Base-by-base conservation (phyloP, 2,888 invertebrate genomes). In the Rotaria socialis region DNA sequence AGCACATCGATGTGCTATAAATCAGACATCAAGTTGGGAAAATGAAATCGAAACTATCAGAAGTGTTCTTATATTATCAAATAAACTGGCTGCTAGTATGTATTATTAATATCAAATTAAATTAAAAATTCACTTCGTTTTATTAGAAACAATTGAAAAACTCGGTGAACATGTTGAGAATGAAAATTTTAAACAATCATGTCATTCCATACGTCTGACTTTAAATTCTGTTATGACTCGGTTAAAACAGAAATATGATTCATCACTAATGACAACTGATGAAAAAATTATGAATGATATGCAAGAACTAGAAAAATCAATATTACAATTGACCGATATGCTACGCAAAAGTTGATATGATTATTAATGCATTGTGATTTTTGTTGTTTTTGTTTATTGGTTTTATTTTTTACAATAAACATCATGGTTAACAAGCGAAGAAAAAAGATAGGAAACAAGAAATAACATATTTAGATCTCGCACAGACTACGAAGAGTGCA, bases 211-310 rank as follows among this genome's bases (percentile, higher is more conserved):
- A 5, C 80, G 80, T 43, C 47, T 80, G 10, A 24, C 47, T 5
- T 80, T 80, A 14, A 80, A 80, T 80, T 47, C 80, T 80, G 80
- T 80, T 80, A 47, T 47, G 43, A 80, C 80, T 19, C 80, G 80
- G 24, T 80, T 80, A 80, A 80, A 80, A 80, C 80, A 80, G n/a
- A 80, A 80, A n/a, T 80, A 80, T 47, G 80, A 80, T 47, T n/a
- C 47, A 47, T 47, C 80, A 80, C n/a, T 80, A 47, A 14, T 80
- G n/a, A 47, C 43, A 47, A 47, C 43, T 11, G 47, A 80, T n/a
- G 47, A 80, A 47, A n/a, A 7, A 3, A 47, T 80, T 47, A 47
- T 11, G 8, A 14, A 47, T 11, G 8, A 80, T 47, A n/a, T n/a
- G 47, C 47, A 80, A 43, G 19, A 80, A 47, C 24, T 80, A 24